Conservation (phyloP, 2,888 invertebrate species). For the Sesia apiformis region DNA sequence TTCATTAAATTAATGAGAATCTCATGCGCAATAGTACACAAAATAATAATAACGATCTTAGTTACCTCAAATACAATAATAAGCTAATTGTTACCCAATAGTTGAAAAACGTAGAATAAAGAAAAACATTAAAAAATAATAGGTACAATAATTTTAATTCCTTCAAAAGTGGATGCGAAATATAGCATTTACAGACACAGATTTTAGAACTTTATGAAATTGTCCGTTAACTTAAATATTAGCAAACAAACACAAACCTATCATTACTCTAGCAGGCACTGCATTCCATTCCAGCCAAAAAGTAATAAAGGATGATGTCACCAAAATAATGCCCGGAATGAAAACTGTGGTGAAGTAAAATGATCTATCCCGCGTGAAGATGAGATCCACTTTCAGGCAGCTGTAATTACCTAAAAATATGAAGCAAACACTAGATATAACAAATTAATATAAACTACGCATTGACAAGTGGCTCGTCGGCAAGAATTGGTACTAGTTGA, state of each 20-base stretch:
- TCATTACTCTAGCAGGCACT: slow-evolving; percentile 96
- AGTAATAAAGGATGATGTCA: slow-evolving; percentile 97
- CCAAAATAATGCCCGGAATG: slow-evolving; percentile 96
- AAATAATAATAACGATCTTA: no score
- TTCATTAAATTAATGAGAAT: no score
- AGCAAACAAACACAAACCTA: slow-evolving; percentile 79
- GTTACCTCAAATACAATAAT: no score
- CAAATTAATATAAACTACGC: slow-evolving; percentile 24
- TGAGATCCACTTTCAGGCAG: slow-evolving; percentile 94
- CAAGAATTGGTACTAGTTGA: slow-evolving; percentile 10
- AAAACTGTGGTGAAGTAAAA: slow-evolving; percentile 98
- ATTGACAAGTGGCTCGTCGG: slow-evolving; percentile 22
- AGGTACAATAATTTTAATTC: neutral
- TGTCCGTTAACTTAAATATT: slow-evolving; percentile 6
- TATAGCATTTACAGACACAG: no score
- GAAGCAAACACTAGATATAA: slow-evolving; percentile 62
- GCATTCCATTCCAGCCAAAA: slow-evolving; percentile 99
- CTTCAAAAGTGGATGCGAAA: neutral
- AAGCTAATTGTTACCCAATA: no score
- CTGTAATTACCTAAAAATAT: slow-evolving; percentile 92
- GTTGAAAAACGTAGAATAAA: no score
- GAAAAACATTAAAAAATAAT: no score
- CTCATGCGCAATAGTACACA: no score
- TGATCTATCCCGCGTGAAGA: slow-evolving; percentile 95
- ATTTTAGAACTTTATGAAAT: slow-evolving; percentile 5